phyloP scores from a whole-genome alignment of 2,113 vertebrate species.

The Casuarius casuarius region DNA sequence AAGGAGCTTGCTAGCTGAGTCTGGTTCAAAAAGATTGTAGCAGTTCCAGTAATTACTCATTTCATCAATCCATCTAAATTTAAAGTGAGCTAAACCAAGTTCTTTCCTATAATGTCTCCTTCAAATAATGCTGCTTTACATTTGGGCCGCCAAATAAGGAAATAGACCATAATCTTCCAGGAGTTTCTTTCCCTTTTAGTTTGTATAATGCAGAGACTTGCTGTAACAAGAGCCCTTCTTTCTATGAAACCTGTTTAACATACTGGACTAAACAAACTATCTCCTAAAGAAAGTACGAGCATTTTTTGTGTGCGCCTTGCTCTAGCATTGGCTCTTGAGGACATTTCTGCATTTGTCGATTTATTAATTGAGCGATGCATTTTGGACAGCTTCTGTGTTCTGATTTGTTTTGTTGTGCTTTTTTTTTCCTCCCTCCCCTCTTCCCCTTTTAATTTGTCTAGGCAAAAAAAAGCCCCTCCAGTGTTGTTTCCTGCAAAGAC shows the following conservation, averaged over 20 bases:
- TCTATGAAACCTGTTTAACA: slow-evolving; percentile 40
- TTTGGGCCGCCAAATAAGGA: slow-evolving; percentile 58
- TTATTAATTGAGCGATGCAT: slow-evolving; percentile 46
- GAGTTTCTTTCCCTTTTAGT: slow-evolving; percentile 21
- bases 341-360: slow-evolving; percentile 20
- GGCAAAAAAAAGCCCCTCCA: slow-evolving; percentile 37
- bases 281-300: slow-evolving; percentile 14
- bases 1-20: neutral
- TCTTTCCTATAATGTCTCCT: slow-evolving; percentile 48
- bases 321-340: slow-evolving; percentile 24
- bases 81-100: neutral
- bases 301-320: neutral
- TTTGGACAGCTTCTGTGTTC: slow-evolving; percentile 65
- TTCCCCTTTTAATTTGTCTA: slow-evolving; percentile 63
- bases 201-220: neutral
- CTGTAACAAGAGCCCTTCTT: slow-evolving; percentile 37
- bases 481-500: slow-evolving; percentile 74
- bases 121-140: slow-evolving; percentile 57
- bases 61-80: slow-evolving; percentile 45
- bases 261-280: slow-evolving; percentile 41
- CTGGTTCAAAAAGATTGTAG: slow-evolving; percentile 5
- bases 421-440: neutral
- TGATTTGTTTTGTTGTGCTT: slow-evolving; percentile 65
- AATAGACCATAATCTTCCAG: slow-evolving; percentile 26
- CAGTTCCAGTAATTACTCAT: slow-evolving; percentile 40